Evolutionary conservation across 2,113 vertebrate genomes (phyloP).

Genomic region (Archilochus colubris): DNA sequence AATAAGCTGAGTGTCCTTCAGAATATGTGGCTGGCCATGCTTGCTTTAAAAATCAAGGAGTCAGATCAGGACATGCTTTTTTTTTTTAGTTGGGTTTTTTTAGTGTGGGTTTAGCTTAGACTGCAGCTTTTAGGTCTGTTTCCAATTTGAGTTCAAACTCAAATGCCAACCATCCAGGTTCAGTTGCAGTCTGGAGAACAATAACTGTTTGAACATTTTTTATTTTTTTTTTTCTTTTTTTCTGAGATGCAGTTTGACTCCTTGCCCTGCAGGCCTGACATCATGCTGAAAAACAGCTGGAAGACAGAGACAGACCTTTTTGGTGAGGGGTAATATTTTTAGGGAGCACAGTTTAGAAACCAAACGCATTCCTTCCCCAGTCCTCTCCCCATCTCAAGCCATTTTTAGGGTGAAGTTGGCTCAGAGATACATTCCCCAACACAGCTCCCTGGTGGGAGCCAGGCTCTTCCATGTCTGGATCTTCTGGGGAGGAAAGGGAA

Average conservation of each 20-base stretch:
- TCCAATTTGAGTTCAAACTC: neutral
- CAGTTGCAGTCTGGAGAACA: neutral
- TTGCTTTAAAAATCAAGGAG: slow-evolving; percentile 26
- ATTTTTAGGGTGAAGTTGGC: slow-evolving; percentile 56
- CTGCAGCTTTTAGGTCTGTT: slow-evolving; percentile 3
- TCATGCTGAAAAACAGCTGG: slow-evolving; percentile 41
- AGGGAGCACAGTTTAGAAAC: slow-evolving; percentile 22
- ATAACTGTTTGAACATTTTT: neutral
- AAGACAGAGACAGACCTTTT: slow-evolving; percentile 4
- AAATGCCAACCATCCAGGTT: slow-evolving; percentile 14
- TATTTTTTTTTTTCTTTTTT: slow-evolving; percentile 18
- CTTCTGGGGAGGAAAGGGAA: neutral
- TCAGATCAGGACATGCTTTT: neutral
- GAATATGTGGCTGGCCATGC: neutral
- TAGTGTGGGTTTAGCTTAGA: neutral
- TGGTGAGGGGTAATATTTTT: slow-evolving; percentile 27
- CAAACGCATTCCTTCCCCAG: neutral
- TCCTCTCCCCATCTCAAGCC: slow-evolving; percentile 25
- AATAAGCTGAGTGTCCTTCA: neutral
- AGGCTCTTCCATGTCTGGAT: neutral
- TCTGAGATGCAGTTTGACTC: slow-evolving; percentile 13
- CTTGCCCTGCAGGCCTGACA: neutral
- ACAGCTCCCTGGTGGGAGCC: neutral
- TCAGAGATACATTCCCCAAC: neutral
- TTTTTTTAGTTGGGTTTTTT: neutral